Percentiles rank a stretch among this genome's conserved stretches.
These are phyloP conservation scores for Notocelia uddmanniana DNA, from an alignment of 2,888 invertebrate species.

Conservation along the genomic window DNA sequence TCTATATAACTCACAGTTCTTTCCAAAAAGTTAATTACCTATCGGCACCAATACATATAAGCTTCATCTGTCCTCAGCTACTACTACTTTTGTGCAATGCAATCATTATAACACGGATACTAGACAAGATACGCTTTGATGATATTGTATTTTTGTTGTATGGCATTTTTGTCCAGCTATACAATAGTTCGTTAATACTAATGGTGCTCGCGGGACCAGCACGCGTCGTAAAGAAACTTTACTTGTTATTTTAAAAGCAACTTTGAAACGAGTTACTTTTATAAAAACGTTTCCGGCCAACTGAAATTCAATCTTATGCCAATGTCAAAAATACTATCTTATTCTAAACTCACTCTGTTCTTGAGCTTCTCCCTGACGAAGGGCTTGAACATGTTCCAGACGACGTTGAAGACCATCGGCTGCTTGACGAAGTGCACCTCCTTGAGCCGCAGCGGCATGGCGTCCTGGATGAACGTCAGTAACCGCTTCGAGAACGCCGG, in stretches of 20 bases:
- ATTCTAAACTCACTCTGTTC: constrained; percentile 90
- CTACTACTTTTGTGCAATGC: background rate
- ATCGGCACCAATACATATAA: background rate
- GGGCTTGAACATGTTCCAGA: constrained; percentile 94
- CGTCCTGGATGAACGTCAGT: constrained; percentile 93
- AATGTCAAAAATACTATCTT: no score
- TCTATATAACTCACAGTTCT: background rate
- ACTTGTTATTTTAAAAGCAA: background rate
- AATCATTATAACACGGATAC: background rate
- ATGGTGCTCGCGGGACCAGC: no score
- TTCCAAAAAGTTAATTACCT: background rate
- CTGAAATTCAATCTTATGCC: no score
- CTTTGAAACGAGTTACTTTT: background rate
- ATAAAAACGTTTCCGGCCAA: no score
- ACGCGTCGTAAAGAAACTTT: background rate
- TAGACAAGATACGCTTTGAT: background rate
- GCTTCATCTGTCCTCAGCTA: background rate
- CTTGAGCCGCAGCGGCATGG: constrained; percentile 93
- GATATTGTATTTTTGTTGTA: background rate
- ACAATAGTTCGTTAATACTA: no score
- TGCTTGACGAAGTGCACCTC: constrained; percentile 95
- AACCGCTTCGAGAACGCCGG: constrained; percentile 92
- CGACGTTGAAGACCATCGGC: constrained; percentile 93
- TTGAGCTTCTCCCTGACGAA: constrained; percentile 92
- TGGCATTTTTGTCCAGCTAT: background rate